phyloP scores from a whole-genome alignment of 2,113 vertebrate species.

The Anser cygnoides region DNA sequence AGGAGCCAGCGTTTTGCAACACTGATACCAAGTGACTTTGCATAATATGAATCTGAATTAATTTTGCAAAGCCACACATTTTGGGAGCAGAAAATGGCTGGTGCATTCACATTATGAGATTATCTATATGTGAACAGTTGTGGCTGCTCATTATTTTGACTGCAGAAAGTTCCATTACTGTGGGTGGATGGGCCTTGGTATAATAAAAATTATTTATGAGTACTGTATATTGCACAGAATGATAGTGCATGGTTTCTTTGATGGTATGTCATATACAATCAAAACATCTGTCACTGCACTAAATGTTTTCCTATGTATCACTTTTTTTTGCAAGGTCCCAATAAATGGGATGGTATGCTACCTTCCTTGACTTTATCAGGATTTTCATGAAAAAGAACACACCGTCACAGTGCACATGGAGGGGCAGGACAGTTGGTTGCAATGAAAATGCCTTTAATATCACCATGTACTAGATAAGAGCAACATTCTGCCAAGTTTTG shows the following conservation, averaged over 20 bases:
- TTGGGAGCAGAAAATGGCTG: background rate
- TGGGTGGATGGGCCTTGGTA: background rate
- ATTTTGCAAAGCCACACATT: background rate
- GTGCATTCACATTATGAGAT: accelerated
- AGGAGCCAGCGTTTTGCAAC: conserved; percentile 1
- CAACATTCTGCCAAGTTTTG: background rate
- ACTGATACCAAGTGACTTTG: conserved; percentile 2
- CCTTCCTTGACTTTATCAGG: background rate
- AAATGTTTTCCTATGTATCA: accelerated
- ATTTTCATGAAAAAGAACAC: accelerated
- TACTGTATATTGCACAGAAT: background rate
- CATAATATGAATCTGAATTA: conserved; percentile 6
- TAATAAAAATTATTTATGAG: background rate
- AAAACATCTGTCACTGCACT: background rate
- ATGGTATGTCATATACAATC: accelerated
- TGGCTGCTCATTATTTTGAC: accelerated
- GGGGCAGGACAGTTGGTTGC: background rate
- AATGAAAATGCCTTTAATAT: background rate
- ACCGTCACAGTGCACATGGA: background rate
- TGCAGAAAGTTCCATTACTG: background rate
- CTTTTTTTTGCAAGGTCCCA: background rate
- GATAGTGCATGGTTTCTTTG: accelerated
- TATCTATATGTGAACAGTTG: accelerated
- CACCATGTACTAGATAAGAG: too few species aligned
- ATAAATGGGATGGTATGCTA: background rate